These are phyloP conservation scores for Tursiops truncatus DNA, from an alignment of 2,113 vertebrate genomes.

Conservation along the genomic window DNA sequence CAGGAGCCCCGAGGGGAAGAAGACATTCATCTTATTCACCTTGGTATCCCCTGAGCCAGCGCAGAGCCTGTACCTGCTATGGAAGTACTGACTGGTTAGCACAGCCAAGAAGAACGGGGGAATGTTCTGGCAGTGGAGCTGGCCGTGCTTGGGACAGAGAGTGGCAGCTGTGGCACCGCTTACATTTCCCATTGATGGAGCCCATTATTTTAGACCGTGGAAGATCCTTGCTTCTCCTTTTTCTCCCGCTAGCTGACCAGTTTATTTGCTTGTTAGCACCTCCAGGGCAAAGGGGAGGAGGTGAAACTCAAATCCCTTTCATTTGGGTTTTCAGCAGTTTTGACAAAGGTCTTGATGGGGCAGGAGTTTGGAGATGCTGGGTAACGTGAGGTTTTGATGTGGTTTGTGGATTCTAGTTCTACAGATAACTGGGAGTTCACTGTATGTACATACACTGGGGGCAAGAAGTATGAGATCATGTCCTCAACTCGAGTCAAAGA, in stretches of 20 bases:
- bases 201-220: background rate
- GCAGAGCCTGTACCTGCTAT: rapidly evolving
- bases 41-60: background rate
- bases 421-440: background rate
- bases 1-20: background rate
- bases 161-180: background rate
- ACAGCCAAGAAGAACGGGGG: background rate
- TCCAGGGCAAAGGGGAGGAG: conserved; percentile 46
- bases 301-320: conserved; percentile 2
- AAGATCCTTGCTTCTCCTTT: conserved; percentile 55
- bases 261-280: background rate
- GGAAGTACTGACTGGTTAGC: background rate
- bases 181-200: background rate
- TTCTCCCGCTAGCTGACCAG: background rate
- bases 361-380: background rate
- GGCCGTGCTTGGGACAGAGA: background rate
- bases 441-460: background rate
- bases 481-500: background rate
- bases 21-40: background rate
- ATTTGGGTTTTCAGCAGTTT: conserved; percentile 35
- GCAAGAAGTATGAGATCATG: background rate
- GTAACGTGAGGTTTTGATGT: conserved; percentile 3
- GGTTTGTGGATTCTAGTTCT: conserved; percentile 11
- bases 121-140: background rate
- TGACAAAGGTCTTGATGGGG: conserved; percentile 18